Base-by-base conservation (phyloP, 2,888 invertebrate species). In the Lymantria dispar region DNA sequence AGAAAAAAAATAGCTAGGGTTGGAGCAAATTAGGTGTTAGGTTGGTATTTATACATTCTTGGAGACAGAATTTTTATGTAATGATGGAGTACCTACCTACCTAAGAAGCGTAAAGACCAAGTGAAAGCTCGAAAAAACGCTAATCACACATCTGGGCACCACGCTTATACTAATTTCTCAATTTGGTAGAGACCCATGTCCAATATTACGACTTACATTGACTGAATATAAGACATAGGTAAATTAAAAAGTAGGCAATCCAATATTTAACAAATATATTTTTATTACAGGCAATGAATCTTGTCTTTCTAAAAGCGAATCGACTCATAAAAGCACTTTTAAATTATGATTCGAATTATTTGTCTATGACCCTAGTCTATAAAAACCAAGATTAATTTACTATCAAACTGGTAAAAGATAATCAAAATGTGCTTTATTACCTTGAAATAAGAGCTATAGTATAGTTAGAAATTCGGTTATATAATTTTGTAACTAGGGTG, bases 331-430 rank as follows among this genome's bases (percentile, higher is more conserved):
- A 60, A 64, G 48, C 40, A 51, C 45, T 51, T 56, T 42, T n/a
- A 47, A 50, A 64, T 51, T 50, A 22, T 45, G 56, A 56, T 54
- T 56, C 41, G 42, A 58, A 59, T 45, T 54, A 60, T 54, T 66
- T 48, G 54, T 60, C 60, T 68, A 64, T 73, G 62, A 69, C 75
- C 74, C 72, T 58, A 67, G 60, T 53, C 39, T 52, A 41, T 43
- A 36, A 14, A 8, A 9, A n/a, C 43, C 42, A 48, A 38, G 11
- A 3, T 33, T 40, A 29, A 41, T 48, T 50, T 48, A 7, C 45
- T 14, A 39, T 14, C 14, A 38, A 47, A 55, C 7, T 42, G 10
- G 9, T 7, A 38, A 43, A 42, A 49, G 14, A 42, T 47, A 45
- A 73, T 59, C 8, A 7, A 62, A 55, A 44, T 68, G 39, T 63